These are phyloP conservation scores for Rhabdophis nuchalis DNA, from an alignment of 2,797 vertebrate genomes.

Conservation along the genomic window DNA sequence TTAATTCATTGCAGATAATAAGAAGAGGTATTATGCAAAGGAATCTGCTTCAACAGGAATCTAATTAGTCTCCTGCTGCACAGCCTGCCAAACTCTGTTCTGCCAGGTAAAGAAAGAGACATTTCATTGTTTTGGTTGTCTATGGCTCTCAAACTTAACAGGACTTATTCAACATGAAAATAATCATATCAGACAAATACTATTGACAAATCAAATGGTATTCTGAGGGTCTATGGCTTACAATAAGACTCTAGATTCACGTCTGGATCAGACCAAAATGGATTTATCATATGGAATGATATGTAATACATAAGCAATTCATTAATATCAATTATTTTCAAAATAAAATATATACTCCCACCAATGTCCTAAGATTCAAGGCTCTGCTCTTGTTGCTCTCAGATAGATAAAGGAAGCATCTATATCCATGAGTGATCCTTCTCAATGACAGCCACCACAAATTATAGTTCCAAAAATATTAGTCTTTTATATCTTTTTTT, in stretches of 20 bases:
- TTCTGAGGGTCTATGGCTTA: background rate
- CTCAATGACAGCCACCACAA: background rate
- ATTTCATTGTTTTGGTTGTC: background rate
- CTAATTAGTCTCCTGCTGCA: conserved; percentile 9
- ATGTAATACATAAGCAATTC: background rate
- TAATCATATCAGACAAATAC: background rate
- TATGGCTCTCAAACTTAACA: background rate
- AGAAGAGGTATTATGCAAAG: background rate
- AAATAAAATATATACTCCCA: background rate
- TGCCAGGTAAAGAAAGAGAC: background rate
- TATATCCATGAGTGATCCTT: background rate
- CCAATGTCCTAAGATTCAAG: background rate
- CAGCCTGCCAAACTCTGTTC: background rate
- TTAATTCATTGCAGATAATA: background rate
- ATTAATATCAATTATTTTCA: background rate
- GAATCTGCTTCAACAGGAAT: background rate
- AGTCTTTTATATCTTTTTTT: background rate
- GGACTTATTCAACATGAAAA: background rate
- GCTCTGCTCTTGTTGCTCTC: background rate
- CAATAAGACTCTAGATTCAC: background rate
- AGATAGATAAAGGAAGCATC: background rate
- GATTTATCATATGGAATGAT: background rate
- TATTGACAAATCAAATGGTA: background rate
- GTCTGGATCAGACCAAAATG: background rate
- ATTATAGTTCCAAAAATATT: background rate